Evolutionary conservation across 2,888 invertebrate genomes (phyloP), one percentile per base, ranked within the genome.

Genomic region (Trachelus troglodyta): DNA sequence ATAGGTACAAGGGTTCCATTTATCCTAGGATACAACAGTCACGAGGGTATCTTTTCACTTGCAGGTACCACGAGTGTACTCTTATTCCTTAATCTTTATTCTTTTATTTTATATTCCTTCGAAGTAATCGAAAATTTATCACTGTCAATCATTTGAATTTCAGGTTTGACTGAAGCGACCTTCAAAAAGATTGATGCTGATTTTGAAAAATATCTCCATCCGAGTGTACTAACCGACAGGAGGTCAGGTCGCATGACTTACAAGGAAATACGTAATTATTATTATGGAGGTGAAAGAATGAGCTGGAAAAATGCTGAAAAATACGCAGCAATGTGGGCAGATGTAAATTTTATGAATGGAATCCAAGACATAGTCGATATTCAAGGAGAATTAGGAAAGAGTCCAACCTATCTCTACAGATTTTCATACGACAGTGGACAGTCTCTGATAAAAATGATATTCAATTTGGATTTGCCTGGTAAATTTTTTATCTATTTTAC

Each of bases 341-440:
- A 90, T 40, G 2, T 83, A 1, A 73, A 85, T 4, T 90, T 91
- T 40, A 0, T 83, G 1, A 79, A 79, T 12, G 88, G 85, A 3
- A 83, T 89, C 37, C 81, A 85, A 71, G 85, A 88, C 4, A 75
- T 85, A 1, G 79, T 84, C 2, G 80, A 83, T 34, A 34, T 79
- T 6, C 90, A 90, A 78, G 74, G 81, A 1, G 69, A 77, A 35
- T 71, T 31, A 34, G 35, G 31, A 23, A 34, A 31, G n/a, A 31
- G 23, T 9, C 69, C 86, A 0, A 88, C 87, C 4, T 91, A 89
- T 73, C 76, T 87, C 9, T 91, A 91, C 40, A 82, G 84, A 69
- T 89, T 90, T 79, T 83, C 83, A 11, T 89, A 86, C 74, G 86
- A 88, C 9, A 82, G 81, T 23, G 77, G 83, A 23, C 23, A 74